Conservation (phyloP, 1,140 invertebrate species). For the silkworm (Bombyx mori) region DNA sequence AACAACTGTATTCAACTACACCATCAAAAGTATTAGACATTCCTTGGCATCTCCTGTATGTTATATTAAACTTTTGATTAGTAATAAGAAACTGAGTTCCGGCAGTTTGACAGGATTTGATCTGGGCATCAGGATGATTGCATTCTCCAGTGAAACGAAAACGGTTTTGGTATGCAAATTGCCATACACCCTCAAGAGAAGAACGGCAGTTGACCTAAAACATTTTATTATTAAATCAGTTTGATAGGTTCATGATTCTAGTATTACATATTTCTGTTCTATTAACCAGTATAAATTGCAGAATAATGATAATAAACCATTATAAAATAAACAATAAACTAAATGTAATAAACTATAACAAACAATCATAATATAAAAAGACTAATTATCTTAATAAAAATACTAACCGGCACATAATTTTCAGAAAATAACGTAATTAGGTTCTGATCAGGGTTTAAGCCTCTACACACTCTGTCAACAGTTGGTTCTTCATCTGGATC, state of each 20-base stretch:
- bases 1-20: constrained; percentile 92
- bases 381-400: constrained; percentile 4
- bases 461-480: constrained; percentile 82
- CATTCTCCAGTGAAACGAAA: constrained; percentile 94
- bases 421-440: constrained; percentile 90
- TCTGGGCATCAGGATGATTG: constrained; percentile 87
- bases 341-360: neutral
- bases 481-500: constrained; percentile 75
- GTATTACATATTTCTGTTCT: constrained; percentile 1
- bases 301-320: neutral
- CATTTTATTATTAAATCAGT: no score
- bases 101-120: constrained; percentile 94
- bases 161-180: constrained; percentile 93
- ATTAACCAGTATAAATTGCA: neutral
- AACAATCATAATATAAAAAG: neutral
- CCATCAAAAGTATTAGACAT: constrained; percentile 89
- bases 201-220: constrained; percentile 88
- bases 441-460: constrained; percentile 83
- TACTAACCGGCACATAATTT: constrained; percentile 83
- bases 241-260: neutral
- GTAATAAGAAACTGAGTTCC: constrained; percentile 96
- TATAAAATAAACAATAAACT: neutral
- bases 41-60: constrained; percentile 89
- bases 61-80: constrained; percentile 97
- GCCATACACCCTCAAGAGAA: constrained; percentile 94